phyloP scores from a whole-genome alignment of 2,888 invertebrate genomes.

The Rhyacophila evoluta region DNA sequence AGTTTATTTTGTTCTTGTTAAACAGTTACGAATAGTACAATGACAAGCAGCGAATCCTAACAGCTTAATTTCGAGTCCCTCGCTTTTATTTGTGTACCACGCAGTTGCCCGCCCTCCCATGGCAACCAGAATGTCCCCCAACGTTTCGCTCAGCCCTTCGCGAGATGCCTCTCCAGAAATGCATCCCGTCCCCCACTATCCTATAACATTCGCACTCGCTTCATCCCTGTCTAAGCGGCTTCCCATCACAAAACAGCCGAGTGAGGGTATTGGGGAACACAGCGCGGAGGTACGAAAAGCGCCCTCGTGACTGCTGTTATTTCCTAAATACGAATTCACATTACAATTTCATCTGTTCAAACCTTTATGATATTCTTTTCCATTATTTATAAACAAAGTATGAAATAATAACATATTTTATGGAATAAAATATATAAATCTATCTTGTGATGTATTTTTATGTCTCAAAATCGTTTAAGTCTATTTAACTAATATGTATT shows the following conservation, averaged over 20 bases:
- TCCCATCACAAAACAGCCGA: not conserved
- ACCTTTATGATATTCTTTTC: no score
- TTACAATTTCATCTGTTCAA: no score
- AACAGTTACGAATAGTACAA: not conserved
- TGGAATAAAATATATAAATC: no score
- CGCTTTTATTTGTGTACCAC: slow-evolving; percentile 2
- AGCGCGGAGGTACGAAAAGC: not conserved
- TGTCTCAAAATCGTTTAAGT: no score
- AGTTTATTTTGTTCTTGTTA: not conserved
- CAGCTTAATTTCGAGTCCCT: slow-evolving; percentile 14
- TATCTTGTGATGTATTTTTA: no score
- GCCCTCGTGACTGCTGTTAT: not conserved
- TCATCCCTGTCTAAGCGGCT: not conserved
- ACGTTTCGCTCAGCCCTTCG: not conserved
- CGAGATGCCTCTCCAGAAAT: not conserved
- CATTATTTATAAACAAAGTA: no score
- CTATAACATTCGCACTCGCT: not conserved
- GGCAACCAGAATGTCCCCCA: not conserved
- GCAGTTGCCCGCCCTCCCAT: slow-evolving; percentile 4
- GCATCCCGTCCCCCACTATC: not conserved
- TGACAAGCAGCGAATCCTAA: not conserved
- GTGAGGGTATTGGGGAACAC: not conserved
- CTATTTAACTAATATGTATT: no score
- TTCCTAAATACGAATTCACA: not conserved
- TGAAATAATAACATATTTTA: no score